phyloP scores from a whole-genome alignment of 2,113 vertebrate species.

The Actenoides lindsayi region DNA sequence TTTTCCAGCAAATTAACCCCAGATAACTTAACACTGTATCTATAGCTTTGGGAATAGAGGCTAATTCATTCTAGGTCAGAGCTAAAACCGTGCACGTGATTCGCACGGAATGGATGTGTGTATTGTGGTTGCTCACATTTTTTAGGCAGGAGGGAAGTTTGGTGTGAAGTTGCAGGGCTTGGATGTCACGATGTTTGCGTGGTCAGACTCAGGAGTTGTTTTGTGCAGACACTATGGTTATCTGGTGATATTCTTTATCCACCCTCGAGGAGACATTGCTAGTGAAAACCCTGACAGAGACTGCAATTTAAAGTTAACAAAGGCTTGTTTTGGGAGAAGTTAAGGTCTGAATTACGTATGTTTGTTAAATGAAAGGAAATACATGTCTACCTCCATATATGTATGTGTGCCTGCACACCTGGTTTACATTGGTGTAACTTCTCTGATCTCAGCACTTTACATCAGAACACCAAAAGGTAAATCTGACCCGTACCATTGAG shows the following conservation, averaged over 20 bases:
- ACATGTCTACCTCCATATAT: background rate
- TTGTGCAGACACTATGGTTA: background rate
- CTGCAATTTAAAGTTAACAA: background rate
- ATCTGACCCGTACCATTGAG: conserved; percentile 17
- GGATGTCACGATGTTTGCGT: background rate
- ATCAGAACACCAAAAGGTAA: conserved; percentile 29
- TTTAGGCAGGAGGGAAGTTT: background rate
- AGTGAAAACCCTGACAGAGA: background rate
- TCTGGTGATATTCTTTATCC: background rate
- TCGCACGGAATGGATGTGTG: background rate
- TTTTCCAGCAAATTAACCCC: conserved; percentile 56
- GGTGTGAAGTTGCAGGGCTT: background rate
- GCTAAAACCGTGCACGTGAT: conserved; percentile 3
- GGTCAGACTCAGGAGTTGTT: background rate
- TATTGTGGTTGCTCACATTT: background rate
- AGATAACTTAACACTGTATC: conserved; percentile 1
- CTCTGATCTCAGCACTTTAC: conserved; percentile 61
- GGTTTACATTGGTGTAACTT: conserved; percentile 50
- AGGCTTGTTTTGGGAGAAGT: background rate
- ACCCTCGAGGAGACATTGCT: background rate
- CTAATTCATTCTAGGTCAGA: conserved; percentile 40
- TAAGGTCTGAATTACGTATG: background rate
- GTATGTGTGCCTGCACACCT: conserved; percentile 11
- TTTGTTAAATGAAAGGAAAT: background rate
- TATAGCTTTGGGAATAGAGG: conserved; percentile 24